Base-by-base conservation (phyloP, 1,140 invertebrate species). In the Saccostrea glomerata region DNA sequence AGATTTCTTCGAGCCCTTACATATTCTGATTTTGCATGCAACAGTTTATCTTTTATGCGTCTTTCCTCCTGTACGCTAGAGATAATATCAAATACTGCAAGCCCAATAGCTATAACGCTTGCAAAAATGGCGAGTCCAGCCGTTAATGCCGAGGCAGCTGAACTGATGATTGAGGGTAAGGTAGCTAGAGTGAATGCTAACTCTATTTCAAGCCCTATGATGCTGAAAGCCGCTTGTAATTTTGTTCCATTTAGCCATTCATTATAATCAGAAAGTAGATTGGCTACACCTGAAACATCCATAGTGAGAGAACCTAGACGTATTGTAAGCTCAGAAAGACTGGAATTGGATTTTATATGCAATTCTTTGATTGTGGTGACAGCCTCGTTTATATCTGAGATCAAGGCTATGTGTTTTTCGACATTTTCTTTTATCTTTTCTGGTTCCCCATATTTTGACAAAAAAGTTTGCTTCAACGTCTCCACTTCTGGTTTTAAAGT, bases 401-500 rank as follows among this genome's bases (percentile, higher is more conserved):
- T 23, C 6, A n/a, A 66, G 5, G 12, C 23, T 7, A 66, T 20
- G 23, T n/a, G 17, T 15, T 66, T 23, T n/a, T 23, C 23, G 60
- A 23, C 60, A 66, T 20, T 7, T 66, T 2, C 60, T 66, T 66
- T 66, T 20, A 66, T 66, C 23, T 66, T 20, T n/a, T 66, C 60
- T 66, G 23, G 17, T 13, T 66, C 60, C 17, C 60, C 60, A 23
- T 66, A 66, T 20, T 66, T 66, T 23, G 6, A 7, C 60, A 20
- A 20, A 20, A 66, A 66, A 17, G 7, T 23, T 66, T 5, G 1
- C 12, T 66, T 66, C 60, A 66, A 23, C 12, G 23, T 66, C 23
- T 58, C 60, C 12, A 85, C 55, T 85, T 85, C 25, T 20, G 84
- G 84, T 30, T n/a, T 56, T 36, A 85, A 60, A 30, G 12, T 20